Percentiles rank a stretch among this genome's conserved stretches.
phyloP scores from a whole-genome alignment of 2,113 vertebrate genomes.

The Epinephelus moara region DNA sequence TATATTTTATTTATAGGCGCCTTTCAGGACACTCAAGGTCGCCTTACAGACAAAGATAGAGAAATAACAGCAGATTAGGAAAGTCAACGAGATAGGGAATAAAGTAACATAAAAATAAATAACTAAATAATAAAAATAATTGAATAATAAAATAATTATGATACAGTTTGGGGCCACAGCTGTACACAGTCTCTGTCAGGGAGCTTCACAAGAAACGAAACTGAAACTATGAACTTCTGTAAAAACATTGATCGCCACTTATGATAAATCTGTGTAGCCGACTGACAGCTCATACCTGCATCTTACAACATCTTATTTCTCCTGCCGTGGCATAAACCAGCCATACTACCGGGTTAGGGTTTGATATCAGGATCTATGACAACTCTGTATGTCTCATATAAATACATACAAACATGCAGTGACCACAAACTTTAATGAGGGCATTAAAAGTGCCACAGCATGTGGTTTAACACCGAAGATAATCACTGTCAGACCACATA shows the following conservation, averaged over 20 bases:
- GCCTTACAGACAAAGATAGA: too few relatives aligned
- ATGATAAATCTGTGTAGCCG: not conserved
- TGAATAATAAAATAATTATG: too few relatives aligned
- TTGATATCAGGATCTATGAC: not conserved
- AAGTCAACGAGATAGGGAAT: too few relatives aligned
- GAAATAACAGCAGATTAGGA: too few relatives aligned
- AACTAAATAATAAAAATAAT: too few relatives aligned
- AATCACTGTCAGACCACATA: not conserved
- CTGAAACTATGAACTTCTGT: not conserved
- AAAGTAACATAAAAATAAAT: too few relatives aligned
- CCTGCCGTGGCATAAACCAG: too few relatives aligned
- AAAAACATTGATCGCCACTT: not conserved
- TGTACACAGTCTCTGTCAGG: not conserved
- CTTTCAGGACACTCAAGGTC: too few relatives aligned
- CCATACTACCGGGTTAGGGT: too few relatives aligned
- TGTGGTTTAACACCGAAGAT: not conserved
- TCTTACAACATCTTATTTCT: not conserved
- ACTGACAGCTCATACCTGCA: not conserved
- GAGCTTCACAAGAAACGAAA: not conserved
- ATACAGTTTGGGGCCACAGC: fast-evolving
- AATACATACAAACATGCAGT: not conserved
- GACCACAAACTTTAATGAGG: not conserved
- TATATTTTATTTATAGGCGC: too few relatives aligned
- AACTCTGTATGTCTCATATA: not conserved
- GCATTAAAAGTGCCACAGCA: too few relatives aligned